Evolutionary conservation across 2,113 vertebrate species (phyloP).

Genomic region (Paramisgurnus dabryanus): DNA sequence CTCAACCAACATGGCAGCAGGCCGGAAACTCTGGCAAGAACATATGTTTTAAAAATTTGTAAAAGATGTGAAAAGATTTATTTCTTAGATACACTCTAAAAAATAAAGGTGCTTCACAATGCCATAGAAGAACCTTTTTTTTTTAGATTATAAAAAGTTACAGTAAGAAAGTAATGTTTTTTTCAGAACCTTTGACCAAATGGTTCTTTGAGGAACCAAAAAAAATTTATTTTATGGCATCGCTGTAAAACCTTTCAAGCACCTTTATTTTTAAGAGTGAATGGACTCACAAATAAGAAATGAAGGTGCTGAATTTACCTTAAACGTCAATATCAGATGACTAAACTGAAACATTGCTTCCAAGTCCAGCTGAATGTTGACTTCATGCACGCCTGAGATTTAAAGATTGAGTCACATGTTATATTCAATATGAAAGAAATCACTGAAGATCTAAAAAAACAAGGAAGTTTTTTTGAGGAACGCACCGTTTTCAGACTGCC

Average conservation of each 20-base stretch:
- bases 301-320: constrained; percentile 71
- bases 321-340: constrained; percentile 89
- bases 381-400: constrained; percentile 80
- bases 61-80: no score
- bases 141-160: no score
- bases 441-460: background rate
- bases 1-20: constrained; percentile 89
- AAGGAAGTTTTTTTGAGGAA: background rate
- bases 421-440: background rate
- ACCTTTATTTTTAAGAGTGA: no score
- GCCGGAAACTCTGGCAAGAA: constrained; percentile 81
- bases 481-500: constrained; percentile 89
- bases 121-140: no score
- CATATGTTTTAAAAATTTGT: no score
- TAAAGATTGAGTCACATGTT: background rate
- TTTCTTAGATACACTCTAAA: no score
- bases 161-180: no score
- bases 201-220: no score
- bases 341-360: constrained; percentile 89
- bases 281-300: background rate
- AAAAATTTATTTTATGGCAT: no score
- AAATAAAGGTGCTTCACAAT: no score
- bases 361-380: constrained; percentile 86
- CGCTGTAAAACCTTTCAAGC: no score
- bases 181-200: no score